phyloP scores from a whole-genome alignment of 2,113 vertebrate species.

The Hemichromis elongatus region DNA sequence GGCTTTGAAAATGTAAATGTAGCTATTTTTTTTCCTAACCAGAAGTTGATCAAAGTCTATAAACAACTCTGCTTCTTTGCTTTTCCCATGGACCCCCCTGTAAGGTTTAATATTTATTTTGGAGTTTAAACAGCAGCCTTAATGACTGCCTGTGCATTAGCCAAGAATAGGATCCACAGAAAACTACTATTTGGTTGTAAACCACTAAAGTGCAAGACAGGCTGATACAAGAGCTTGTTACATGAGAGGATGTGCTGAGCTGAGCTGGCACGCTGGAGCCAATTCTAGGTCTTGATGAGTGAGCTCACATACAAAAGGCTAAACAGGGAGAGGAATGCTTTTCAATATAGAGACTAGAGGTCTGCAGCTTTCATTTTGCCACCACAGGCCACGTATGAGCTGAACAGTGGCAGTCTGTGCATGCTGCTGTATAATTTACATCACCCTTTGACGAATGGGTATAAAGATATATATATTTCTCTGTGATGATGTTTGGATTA shows the following conservation, averaged over 20 bases:
- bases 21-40: constrained; percentile 3
- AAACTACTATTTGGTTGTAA: constrained; percentile 73
- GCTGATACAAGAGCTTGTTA: constrained; percentile 67
- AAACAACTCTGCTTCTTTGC: constrained; percentile 4
- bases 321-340: constrained; percentile 24
- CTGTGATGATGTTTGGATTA: constrained; percentile 71
- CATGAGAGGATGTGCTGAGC: constrained; percentile 64
- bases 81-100: background rate
- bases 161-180: constrained; percentile 61
- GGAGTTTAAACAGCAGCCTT: constrained; percentile 45
- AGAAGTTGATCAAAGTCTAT: constrained; percentile 27
- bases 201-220: constrained; percentile 71
- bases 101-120: constrained; percentile 52
- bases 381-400: constrained; percentile 13
- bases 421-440: constrained; percentile 21
- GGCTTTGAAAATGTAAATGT: constrained; percentile 35
- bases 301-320: constrained; percentile 48
- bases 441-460: constrained; percentile 20
- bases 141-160: constrained; percentile 60
- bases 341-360: constrained; percentile 26
- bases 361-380: constrained; percentile 32
- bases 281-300: constrained; percentile 65
- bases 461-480: constrained; percentile 58
- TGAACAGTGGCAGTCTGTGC: background rate
- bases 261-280: constrained; percentile 63